Conservation (phyloP, 2,113 vertebrate species). For the Equus quagga region DNA sequence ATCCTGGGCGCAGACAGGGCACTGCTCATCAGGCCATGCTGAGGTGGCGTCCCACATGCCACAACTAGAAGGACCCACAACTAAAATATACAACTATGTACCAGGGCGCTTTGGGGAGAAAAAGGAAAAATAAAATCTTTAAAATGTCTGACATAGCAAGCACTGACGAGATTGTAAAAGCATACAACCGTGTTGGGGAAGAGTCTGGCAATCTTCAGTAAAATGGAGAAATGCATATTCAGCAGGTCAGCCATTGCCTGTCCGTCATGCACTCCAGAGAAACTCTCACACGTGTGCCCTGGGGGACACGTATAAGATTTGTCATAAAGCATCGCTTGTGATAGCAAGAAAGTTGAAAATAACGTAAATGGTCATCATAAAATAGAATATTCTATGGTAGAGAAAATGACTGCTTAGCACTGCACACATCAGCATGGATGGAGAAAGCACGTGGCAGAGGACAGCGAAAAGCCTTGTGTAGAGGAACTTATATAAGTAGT, state of each 20-base stretch:
- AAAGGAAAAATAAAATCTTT: too few species aligned
- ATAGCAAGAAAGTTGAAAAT: not conserved
- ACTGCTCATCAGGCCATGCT: too few species aligned
- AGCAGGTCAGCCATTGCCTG: too few species aligned
- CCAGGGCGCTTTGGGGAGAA: too few species aligned
- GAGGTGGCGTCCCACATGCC: too few species aligned
- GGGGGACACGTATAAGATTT: not conserved
- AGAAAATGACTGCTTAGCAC: not conserved
- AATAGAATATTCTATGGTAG: not conserved
- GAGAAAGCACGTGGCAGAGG: not conserved
- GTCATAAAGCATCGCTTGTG: not conserved
- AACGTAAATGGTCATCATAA: not conserved
- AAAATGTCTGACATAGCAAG: not conserved
- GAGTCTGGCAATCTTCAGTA: not conserved
- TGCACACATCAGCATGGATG: not conserved
- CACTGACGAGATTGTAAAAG: not conserved
- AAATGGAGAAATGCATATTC: not conserved
- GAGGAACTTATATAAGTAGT: not conserved
- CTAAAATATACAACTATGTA: too few species aligned
- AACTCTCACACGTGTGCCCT: not conserved
- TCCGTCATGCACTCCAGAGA: not conserved
- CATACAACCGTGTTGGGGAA: not conserved
- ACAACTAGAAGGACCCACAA: too few species aligned
- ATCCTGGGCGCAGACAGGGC: too few species aligned
- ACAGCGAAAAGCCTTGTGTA: fast-evolving